Evolutionary conservation across 2,113 vertebrate genomes (phyloP), one percentile per base, ranked within the genome.

Genomic region (Istiophorus platypterus): DNA sequence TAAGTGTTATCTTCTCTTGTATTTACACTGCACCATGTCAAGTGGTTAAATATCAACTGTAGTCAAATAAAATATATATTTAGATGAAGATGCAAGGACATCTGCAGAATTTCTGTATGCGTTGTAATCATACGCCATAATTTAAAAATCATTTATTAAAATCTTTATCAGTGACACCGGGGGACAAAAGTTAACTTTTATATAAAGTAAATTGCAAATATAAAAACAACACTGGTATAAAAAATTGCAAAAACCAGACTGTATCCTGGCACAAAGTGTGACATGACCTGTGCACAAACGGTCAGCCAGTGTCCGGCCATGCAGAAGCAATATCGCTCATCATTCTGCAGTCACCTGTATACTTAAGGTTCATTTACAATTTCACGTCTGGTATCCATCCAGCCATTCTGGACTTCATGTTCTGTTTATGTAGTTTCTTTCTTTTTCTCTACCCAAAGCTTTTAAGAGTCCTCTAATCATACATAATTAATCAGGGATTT

Each of bases 391-490:
- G 82, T 90, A 92, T 92, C 91, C 91, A 87, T 90, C 71, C 80
- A 87, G 68, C 83, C 83, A 81, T 89, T 71, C 82, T 84, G 85
- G 85, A 86, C 90, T 90, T 90, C 85, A 74, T 93, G 91, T 94
- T 92, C 92, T 94, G 88, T 95, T 93, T 92, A 90, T 93, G 89
- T 89, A 88, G 88, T 89, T 92, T 86, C 86, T 90, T 91, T 92
- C 88, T 88, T 90, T 92, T 91, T 91, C 90, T 66, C 80, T 82
- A 83, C 88, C 88, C 80, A 90, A 93, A 93, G 92, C 94, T 95
- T 94, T 94, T 91, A 92, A 93, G 93, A 93, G 94, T 93, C 88
- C 83, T 93, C 89, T 90, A 88, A 94, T 92, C 94, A 95, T 95
- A 90, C 91, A 95, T 95, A 93, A 95, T 95, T 95, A 89, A 95